phyloP scores from a whole-genome alignment of 2,113 vertebrate species.

The Cyrtonyx montezumae region DNA sequence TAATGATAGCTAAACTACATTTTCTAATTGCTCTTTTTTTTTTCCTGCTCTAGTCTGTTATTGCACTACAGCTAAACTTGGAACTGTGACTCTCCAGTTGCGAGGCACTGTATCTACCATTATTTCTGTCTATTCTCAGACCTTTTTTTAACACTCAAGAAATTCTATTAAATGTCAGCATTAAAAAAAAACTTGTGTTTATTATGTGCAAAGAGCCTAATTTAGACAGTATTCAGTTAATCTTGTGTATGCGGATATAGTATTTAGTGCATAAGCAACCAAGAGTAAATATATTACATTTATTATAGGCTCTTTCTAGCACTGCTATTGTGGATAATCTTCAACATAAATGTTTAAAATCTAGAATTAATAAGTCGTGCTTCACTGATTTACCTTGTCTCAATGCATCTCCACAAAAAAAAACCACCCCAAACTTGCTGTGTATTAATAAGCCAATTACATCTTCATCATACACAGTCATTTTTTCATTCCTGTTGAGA shows the following conservation, averaged over 20 bases:
- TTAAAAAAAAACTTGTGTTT: conserved; percentile 37
- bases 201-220: conserved; percentile 1
- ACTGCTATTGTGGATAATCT: not conserved
- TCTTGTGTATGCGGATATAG: not conserved
- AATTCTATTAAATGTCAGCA: conserved; percentile 24
- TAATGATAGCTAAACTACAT: conserved; percentile 78
- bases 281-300: conserved; percentile 16
- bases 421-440: not conserved
- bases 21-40: conserved; percentile 76
- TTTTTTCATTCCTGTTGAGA: not conserved
- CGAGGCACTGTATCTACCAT: not conserved
- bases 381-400: not conserved
- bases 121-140: conserved; percentile 19
- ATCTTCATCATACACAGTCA: not conserved
- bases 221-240: conserved; percentile 32
- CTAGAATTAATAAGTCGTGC: not conserved
- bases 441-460: not conserved
- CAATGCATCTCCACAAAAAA: not conserved
- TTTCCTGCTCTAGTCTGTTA: conserved; percentile 48
- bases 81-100: not conserved
- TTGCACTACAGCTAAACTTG: conserved; percentile 45
- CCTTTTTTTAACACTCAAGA: conserved; percentile 22
- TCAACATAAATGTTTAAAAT: conserved; percentile 1
- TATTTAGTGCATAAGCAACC: not conserved
- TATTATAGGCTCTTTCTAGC: conserved; percentile 8